Evolutionary conservation across 2,888 invertebrate species (phyloP), one percentile per base, ranked within the genome.

Genomic region (Tenthredo scrophulariae): DNA sequence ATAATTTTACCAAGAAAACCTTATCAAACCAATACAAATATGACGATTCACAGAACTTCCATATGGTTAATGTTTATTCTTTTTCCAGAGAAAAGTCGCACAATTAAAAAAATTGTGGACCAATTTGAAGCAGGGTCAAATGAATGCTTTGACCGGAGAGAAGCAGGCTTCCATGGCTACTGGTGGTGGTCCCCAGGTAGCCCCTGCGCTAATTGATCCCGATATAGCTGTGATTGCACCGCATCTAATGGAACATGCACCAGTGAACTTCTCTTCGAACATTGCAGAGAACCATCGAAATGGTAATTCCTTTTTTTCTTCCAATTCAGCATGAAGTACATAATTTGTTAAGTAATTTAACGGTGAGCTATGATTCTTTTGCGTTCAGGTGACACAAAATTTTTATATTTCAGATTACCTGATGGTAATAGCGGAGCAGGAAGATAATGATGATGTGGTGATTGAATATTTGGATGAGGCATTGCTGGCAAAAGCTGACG

Each of bases 81-180:
- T 54, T 15, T 84, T 84, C 18, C 54, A 86, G 86, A 86, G 86
- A 85, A 46, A 40, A 15, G 82, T 85, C 10, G 40, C 79, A 43
- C 85, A 86, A 67, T 65, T 87, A 1, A 86, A 86, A 84, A 87
- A 86, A 84, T 37, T 86, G 79, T 86, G 86, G 86, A 85, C 85
- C 3, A 86, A 86, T 50, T 67, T 86, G 13, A 86, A 87, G 26
- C 75, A 74, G 22, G 10, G 22, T 40, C 87, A 87, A 40, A 82
- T 85, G 80, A 79, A 86, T 26, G 74, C 84, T 50, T 72, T 87
- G 15, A 87, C 85, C 3, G 72, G 85, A 62, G 85, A 87, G 46
- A 87, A 50, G 74, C 87, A 87, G 65, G 50, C 79, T 67, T 58
- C 79, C 33, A 72, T 87, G 62, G 86, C 85, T 18, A 87, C 85